Conservation (phyloP, 2,888 invertebrate genomes). For the Tenthredo livida region DNA sequence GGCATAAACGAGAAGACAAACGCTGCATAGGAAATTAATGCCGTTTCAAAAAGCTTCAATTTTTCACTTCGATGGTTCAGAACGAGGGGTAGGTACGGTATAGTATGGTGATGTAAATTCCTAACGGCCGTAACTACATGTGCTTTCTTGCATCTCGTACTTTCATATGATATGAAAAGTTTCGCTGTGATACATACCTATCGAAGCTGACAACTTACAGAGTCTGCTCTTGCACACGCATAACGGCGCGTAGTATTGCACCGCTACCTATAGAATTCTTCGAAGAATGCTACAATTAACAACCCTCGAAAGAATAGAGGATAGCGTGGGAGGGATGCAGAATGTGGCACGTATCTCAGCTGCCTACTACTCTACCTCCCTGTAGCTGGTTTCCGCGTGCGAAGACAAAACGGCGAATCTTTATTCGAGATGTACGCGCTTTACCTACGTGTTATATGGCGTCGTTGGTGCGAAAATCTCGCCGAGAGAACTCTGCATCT, state of each 20-base stretch:
- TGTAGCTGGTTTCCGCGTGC: constrained; percentile 60
- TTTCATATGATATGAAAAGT: constrained; percentile 34
- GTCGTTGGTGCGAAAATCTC: constrained; percentile 56
- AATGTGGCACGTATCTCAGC: constrained; percentile 34
- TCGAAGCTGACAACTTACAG: constrained; percentile 19
- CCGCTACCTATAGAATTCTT: constrained; percentile 50
- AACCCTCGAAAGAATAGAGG: constrained; percentile 75
- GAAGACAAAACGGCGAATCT: constrained; percentile 76
- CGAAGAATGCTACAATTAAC: constrained; percentile 75
- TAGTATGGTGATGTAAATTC: not conserved
- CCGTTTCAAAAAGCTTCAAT: constrained; percentile 46
- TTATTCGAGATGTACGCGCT: constrained; percentile 69
- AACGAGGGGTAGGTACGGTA: constrained; percentile 17
- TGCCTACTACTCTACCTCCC: constrained; percentile 16
- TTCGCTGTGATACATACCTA: constrained; percentile 29
- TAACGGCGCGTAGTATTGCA: constrained; percentile 10
- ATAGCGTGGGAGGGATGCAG: not conserved
- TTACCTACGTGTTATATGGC: constrained; percentile 36
- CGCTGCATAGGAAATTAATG: constrained; percentile 56
- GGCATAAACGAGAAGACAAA: constrained; percentile 53
- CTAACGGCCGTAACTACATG: not conserved
- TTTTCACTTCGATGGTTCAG: constrained; percentile 39
- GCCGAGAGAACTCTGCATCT: constrained; percentile 65
- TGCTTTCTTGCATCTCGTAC: not conserved
- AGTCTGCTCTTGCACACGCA: not conserved